These are phyloP conservation scores for Alexandromys fortis DNA, from an alignment of 2,113 vertebrate species.

Conservation along the genomic window DNA sequence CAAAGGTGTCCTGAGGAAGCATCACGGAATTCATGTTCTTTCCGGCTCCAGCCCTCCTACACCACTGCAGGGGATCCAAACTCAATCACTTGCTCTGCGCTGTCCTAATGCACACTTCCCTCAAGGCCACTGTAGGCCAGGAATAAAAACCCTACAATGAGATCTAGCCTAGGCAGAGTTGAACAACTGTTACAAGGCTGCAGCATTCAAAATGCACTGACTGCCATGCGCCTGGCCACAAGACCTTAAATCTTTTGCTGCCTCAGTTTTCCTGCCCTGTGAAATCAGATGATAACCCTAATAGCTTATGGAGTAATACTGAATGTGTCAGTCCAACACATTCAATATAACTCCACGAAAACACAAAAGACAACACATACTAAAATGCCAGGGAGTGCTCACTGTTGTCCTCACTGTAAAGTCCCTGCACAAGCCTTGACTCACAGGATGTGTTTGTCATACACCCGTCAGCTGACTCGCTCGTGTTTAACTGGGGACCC, in stretches of 20 bases:
- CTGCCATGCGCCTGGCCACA: neutral
- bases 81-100: neutral
- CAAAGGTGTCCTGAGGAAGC: neutral
- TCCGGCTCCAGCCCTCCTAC: neutral
- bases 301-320: neutral
- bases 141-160: neutral
- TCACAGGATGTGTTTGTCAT: neutral
- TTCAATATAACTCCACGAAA: too few species aligned
- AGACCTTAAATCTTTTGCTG: neutral
- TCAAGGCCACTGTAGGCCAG: neutral
- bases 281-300: neutral
- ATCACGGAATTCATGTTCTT: neutral
- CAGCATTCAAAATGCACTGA: neutral
- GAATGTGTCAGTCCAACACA: neutral
- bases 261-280: conserved; percentile 4
- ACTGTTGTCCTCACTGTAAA: neutral
- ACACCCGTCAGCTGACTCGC: neutral
- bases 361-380: neutral
- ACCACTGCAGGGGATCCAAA: neutral
- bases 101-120: neutral
- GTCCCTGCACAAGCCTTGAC: neutral
- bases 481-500: neutral
- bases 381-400: neutral
- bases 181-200: neutral
- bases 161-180: neutral